Evolutionary conservation across 2,888 invertebrate genomes (phyloP).

Genomic region (Gastrophysa polygoni): DNA sequence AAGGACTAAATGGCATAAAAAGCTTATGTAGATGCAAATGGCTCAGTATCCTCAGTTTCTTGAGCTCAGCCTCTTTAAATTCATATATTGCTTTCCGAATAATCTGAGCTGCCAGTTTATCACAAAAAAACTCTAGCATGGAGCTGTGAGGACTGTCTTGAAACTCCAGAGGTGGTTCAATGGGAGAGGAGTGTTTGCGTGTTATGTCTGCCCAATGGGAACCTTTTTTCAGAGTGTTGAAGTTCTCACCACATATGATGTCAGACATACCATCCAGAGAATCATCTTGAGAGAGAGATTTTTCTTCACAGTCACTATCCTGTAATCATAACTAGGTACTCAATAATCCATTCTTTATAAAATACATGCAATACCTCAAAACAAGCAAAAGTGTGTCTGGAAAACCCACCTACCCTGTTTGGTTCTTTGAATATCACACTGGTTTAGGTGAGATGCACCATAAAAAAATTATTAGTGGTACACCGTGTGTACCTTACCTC

Average conservation of each 20-base stretch:
- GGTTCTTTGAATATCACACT: too few species aligned
- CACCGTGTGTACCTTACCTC: slow-evolving; percentile 69
- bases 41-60: slow-evolving; percentile 31
- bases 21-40: slow-evolving; percentile 38
- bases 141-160: slow-evolving; percentile 66
- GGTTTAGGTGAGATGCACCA: too few species aligned
- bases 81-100: slow-evolving; percentile 61
- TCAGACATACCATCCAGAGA: slow-evolving; percentile 77
- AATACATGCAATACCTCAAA: too few species aligned
- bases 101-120: slow-evolving; percentile 58
- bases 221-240: slow-evolving; percentile 82
- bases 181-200: slow-evolving; percentile 66
- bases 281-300: slow-evolving; percentile 78
- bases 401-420: too few species aligned
- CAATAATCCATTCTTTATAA: too few species aligned
- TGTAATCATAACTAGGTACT: slow-evolving; percentile 64
- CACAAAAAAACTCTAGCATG: slow-evolving; percentile 58
- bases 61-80: slow-evolving; percentile 51
- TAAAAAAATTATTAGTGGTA: too few species aligned
- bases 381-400: too few species aligned
- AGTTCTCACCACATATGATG: slow-evolving; percentile 80
- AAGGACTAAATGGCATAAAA: slow-evolving; percentile 66
- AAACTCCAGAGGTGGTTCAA: slow-evolving; percentile 86
- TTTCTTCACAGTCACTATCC: slow-evolving; percentile 84
- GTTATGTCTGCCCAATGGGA: slow-evolving; percentile 64